phyloP scores from a whole-genome alignment of 2,797 vertebrate genomes.

The Chelon labrosus region DNA sequence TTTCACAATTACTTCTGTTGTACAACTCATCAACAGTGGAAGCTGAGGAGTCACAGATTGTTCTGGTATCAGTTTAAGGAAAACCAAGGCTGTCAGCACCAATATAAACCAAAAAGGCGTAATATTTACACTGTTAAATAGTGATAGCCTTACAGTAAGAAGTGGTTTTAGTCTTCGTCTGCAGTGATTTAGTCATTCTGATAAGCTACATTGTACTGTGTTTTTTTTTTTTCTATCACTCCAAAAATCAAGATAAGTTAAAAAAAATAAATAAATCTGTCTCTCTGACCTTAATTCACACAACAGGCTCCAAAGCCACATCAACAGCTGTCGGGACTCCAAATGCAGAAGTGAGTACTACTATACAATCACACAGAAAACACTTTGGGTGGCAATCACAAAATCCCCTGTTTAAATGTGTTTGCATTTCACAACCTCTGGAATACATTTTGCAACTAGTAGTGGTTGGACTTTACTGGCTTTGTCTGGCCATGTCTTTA shows the following conservation, averaged over 20 bases:
- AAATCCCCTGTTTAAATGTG: too few species aligned
- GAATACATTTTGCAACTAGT: not conserved
- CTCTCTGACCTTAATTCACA: not conserved
- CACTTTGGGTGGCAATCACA: too few species aligned
- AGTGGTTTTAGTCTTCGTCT: too few species aligned
- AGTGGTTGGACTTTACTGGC: not conserved
- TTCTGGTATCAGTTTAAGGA: too few species aligned
- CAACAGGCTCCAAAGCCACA: constrained; percentile 4
- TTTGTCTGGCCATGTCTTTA: too few species aligned
- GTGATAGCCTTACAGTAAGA: too few species aligned
- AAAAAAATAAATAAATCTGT: not conserved
- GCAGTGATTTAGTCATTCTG: too few species aligned
- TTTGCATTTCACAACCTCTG: not conserved
- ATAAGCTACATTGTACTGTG: too few species aligned
- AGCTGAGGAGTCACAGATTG: too few species aligned
- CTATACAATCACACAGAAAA: not conserved
- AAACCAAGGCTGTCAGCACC: too few species aligned
- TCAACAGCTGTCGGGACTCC: not conserved
- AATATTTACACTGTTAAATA: not conserved
- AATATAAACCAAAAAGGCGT: not conserved
- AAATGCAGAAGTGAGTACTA: constrained; percentile 16
- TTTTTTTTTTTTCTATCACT: too few species aligned
- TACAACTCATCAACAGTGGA: not conserved
- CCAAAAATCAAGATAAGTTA: too few species aligned
- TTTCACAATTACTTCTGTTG: not conserved